phyloP scores from a whole-genome alignment of 2,888 invertebrate genomes.

The Azorinus chamasolen region DNA sequence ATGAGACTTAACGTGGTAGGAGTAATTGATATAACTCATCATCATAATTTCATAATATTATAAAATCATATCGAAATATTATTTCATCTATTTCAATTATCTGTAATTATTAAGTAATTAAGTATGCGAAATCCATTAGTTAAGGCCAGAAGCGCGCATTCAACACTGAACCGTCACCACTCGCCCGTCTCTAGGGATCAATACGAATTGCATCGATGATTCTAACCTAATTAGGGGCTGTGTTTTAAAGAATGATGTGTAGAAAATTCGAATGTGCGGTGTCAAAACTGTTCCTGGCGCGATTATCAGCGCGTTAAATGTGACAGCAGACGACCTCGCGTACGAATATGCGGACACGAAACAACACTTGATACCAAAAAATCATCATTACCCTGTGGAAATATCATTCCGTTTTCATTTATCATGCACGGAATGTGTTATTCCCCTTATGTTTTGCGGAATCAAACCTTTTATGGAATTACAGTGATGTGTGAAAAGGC shows the following conservation, averaged over 20 bases:
- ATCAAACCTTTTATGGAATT: conserved; percentile 41
- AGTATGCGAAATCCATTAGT: conserved; percentile 64
- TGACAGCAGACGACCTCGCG: conserved; percentile 47
- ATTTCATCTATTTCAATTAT: conserved; percentile 61
- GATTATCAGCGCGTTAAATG: conserved; percentile 47
- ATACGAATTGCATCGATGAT: conserved; percentile 38
- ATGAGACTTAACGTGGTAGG: too few relatives aligned
- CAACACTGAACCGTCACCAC: not conserved
- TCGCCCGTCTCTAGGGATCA: conserved; percentile 27
- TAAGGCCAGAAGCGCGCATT: conserved; percentile 34
- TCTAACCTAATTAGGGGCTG: conserved; percentile 47
- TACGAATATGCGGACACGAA: conserved; percentile 37
- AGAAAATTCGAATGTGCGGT: conserved; percentile 45
- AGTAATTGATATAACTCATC: not conserved
- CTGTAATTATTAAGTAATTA: conserved; percentile 60
- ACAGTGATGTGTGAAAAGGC: conserved; percentile 56
- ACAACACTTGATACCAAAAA: conserved; percentile 36
- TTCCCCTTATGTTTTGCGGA: conserved; percentile 55
- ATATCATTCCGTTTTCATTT: conserved; percentile 46
- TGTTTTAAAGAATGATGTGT: conserved; percentile 53
- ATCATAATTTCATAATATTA: conserved; percentile 30
- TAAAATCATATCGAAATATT: conserved; percentile 46
- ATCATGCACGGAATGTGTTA: conserved; percentile 51
- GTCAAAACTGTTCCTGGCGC: conserved; percentile 45
- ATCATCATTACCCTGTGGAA: conserved; percentile 19